Evolutionary conservation across 2,888 invertebrate genomes (phyloP), one percentile per base, ranked within the genome.

Genomic region (Lordiphosa fenestrarum): DNA sequence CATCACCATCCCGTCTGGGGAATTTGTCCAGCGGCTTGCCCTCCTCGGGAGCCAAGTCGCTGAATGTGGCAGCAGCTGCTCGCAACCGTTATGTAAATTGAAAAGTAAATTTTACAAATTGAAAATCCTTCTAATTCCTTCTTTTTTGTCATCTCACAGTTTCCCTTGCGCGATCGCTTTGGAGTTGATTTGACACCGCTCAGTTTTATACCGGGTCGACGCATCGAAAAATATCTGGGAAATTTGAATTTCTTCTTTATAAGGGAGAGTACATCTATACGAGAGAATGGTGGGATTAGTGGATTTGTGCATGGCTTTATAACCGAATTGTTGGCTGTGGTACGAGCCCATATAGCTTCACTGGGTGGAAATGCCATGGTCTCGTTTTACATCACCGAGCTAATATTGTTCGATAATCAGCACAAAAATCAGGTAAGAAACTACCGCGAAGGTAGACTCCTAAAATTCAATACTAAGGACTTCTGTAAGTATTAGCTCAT

Each of bases 291-390:
- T 44, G 98, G 98, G 1, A 92, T 97, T 46, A 96, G 96, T 89
- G 97, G 97, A 2, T 98, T 98, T 90, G 94, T 98, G 60, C 98
- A 98, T 88, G 95, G 95, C 55, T 98, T 98, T 88, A 93, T 98
- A 6, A 95, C 95, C 48, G 98, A 98, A 91, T 90, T 98, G 12
- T 89, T 98, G 78, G 97, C 97, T 1, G 96, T 98, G 67, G 96
- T 96, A 1, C 92, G 98, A 51, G 96, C 98, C 3, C 97, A 98
- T 90, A 96, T 98, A 25, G 94, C 95, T 0, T 96, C 98, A 0
- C 90, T 98, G 33, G 98, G 98, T 23, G 98, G 98, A 3, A 98
- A 98, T 90, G 97, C 98, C 1, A 94, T 99, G 91, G 95, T 98
- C 0, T 95, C 97, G 0, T 98, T 96, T 90, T 96, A 96, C 88